Percentiles rank a stretch among this genome's conserved stretches.
These are phyloP conservation scores for Lycia hirtaria DNA, from an alignment of 2,888 invertebrate species.

Conservation along the genomic window DNA sequence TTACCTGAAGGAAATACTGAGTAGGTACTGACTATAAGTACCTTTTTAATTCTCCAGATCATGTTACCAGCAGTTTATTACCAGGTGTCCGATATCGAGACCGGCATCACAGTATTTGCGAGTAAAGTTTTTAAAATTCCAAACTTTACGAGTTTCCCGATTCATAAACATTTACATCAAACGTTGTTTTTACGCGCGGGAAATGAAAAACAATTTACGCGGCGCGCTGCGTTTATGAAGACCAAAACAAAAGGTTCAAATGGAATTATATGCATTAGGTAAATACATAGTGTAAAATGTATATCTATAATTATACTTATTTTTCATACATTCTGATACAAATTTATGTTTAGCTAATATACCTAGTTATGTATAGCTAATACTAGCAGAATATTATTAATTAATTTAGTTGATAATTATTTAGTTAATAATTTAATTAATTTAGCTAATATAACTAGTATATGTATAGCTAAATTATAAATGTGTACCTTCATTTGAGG, in stretches of 20 bases:
- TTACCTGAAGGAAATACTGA: no score
- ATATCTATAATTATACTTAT: no score
- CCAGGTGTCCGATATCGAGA: not conserved
- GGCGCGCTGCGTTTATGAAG: slow-evolving; percentile 6
- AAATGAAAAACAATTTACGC: slow-evolving; percentile 20
- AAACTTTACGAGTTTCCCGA: slow-evolving; percentile 24
- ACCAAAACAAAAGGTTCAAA: slow-evolving; percentile 12
- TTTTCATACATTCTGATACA: no score
- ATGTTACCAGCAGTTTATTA: not conserved
- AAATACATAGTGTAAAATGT: no score
- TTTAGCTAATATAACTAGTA: no score
- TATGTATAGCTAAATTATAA: no score
- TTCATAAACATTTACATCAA: slow-evolving; percentile 28
- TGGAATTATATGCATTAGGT: not conserved
- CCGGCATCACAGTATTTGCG: not conserved
- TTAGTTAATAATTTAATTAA: no score
- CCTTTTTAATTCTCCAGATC: not conserved
- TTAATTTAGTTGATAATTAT: no score
- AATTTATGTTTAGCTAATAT: no score
- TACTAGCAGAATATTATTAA: no score
- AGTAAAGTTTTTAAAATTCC: slow-evolving; percentile 26
- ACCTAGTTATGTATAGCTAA: no score
- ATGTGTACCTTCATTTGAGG: no score
- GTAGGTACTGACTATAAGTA: not conserved
- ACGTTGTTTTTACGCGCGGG: slow-evolving; percentile 20